phyloP scores from a whole-genome alignment of 2,797 vertebrate species.

The Eidolon dupreanum region DNA sequence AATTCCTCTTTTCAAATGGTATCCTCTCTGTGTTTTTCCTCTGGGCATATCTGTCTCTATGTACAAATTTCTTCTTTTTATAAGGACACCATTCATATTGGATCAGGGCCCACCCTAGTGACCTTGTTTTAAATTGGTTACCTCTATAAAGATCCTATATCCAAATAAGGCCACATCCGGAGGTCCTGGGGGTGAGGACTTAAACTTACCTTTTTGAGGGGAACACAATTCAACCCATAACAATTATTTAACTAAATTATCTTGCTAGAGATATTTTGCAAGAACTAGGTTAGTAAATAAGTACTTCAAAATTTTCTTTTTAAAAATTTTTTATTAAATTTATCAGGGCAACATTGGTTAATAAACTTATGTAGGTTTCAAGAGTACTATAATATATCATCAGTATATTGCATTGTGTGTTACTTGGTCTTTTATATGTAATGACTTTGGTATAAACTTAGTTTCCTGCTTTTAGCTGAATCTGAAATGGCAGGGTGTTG shows the following conservation, averaged over 20 bases:
- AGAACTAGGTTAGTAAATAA: not conserved
- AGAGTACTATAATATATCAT: too few relatives aligned
- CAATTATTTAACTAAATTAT: not conserved
- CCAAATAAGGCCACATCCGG: not conserved
- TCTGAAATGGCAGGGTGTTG: not conserved
- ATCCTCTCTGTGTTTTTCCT: not conserved
- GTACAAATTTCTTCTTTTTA: not conserved
- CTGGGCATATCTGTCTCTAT: not conserved
- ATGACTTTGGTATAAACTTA: not conserved
- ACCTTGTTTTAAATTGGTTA: not conserved
- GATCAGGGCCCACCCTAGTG: not conserved
- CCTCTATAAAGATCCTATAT: not conserved
- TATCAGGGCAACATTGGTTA: too few relatives aligned
- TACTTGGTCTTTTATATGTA: not conserved
- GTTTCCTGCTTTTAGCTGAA: not conserved
- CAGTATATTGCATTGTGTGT: too few relatives aligned
- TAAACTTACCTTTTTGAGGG: not conserved
- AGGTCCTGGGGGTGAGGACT: not conserved
- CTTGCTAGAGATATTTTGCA: constrained; percentile 3
- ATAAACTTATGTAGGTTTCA: too few relatives aligned
- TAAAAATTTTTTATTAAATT: not conserved
- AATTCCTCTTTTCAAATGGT: not conserved
- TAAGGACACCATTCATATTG: not conserved
- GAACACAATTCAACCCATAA: not conserved
- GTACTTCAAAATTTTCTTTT: constrained; percentile 20